Conservation (phyloP, 1,140 invertebrate genomes). For the Centruroides sculpturatus region DNA sequence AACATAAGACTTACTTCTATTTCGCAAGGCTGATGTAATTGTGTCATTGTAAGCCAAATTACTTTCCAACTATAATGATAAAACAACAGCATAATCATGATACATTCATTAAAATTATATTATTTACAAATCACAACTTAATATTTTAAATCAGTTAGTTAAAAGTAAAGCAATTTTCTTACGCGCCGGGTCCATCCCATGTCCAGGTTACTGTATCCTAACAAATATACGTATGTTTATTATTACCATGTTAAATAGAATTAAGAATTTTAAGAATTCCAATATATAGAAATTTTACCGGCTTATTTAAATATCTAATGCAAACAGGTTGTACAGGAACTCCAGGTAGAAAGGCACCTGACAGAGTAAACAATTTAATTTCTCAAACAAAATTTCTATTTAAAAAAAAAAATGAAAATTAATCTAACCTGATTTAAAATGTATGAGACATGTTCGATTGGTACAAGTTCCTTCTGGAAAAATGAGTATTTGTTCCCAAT, state of each 20-base stretch:
- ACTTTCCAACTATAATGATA: slow-evolving; percentile 50
- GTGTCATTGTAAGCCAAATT: slow-evolving; percentile 77
- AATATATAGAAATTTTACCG: slow-evolving; percentile 28
- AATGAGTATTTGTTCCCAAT: slow-evolving; percentile 90
- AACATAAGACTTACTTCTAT: slow-evolving; percentile 44
- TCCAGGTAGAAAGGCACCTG: slow-evolving; percentile 57
- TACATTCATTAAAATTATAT: too few relatives aligned
- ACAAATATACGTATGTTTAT: slow-evolving; percentile 4
- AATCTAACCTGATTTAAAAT: slow-evolving; percentile 74
- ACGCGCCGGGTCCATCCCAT: slow-evolving; percentile 92
- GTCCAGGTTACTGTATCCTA: slow-evolving; percentile 89
- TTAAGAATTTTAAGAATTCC: background rate
- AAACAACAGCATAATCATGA: background rate
- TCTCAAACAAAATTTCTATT: too few relatives aligned
- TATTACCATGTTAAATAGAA: background rate
- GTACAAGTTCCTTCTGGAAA: slow-evolving; percentile 94
- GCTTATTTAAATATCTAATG: slow-evolving; percentile 76
- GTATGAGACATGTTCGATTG: slow-evolving; percentile 79
- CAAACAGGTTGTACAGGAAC: slow-evolving; percentile 88
- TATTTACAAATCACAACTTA: too few relatives aligned
- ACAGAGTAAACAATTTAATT: slow-evolving; percentile 4
- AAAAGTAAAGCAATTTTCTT: slow-evolving; percentile 34
- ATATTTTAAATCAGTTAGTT: background rate
- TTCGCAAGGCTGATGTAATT: slow-evolving; percentile 77
- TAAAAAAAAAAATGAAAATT: too few relatives aligned